These are phyloP conservation scores for Leptinotarsa juncta DNA, from an alignment of 2,888 invertebrate genomes.

Conservation along the genomic window DNA sequence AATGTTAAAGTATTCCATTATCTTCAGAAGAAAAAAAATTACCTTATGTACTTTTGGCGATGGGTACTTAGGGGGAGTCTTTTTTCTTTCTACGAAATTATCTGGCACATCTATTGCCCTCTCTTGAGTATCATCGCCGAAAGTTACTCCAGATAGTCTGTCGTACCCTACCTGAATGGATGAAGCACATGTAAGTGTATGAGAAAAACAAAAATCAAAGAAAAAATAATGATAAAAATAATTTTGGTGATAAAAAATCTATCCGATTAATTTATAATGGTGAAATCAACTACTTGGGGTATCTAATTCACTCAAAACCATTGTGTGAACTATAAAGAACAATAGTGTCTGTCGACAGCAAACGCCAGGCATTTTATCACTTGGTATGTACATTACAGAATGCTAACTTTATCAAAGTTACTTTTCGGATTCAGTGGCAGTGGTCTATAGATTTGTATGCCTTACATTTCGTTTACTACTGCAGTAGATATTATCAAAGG, in stretches of 20 bases:
- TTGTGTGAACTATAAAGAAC: too few relatives aligned
- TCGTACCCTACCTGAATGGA: slow-evolving; percentile 64
- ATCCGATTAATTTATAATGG: too few relatives aligned
- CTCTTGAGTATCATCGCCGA: slow-evolving; percentile 68
- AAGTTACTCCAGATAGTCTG: slow-evolving; percentile 61
- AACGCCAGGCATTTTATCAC: too few relatives aligned
- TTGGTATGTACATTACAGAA: too few relatives aligned
- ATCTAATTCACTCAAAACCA: too few relatives aligned
- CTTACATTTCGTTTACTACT: too few relatives aligned
- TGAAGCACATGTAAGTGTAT: not conserved
- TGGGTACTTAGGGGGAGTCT: slow-evolving; percentile 78
- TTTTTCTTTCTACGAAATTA: slow-evolving; percentile 85
- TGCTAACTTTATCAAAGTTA: too few relatives aligned
- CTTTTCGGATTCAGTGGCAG: too few relatives aligned
- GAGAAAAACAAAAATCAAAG: not conserved
- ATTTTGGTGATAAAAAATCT: not conserved
- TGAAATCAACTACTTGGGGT: too few relatives aligned
- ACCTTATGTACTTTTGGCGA: slow-evolving; percentile 64
- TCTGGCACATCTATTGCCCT: slow-evolving; percentile 92
- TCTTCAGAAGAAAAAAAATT: slow-evolving; percentile 35
- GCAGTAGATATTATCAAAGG: too few relatives aligned
- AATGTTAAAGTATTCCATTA: not conserved
- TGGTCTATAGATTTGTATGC: too few relatives aligned
- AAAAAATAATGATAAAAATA: not conserved
- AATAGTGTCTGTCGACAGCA: too few relatives aligned